A percentile compares a stretch with the other conserved stretches of the same genome.
phyloP scores from a whole-genome alignment of 2,888 invertebrate genomes.

The Apamea sordens region DNA sequence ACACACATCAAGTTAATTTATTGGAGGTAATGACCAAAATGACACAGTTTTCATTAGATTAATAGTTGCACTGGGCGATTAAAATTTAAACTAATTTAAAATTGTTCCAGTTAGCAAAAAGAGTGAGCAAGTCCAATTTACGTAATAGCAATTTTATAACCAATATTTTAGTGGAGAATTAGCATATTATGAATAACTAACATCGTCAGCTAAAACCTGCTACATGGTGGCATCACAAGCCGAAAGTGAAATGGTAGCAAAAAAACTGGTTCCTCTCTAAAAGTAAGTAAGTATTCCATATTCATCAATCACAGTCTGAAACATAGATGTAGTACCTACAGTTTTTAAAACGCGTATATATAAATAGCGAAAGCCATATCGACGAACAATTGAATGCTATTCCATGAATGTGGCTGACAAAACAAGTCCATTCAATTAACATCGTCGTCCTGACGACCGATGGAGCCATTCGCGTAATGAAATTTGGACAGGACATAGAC shows the following conservation, averaged over 20 bases:
- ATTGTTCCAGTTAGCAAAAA: conserved; percentile 31
- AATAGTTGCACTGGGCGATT: conserved; percentile 49
- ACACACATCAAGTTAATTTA: conserved; percentile 49
- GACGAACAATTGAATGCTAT: conserved; percentile 66
- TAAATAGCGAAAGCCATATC: conserved; percentile 42
- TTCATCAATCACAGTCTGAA: conserved; percentile 3
- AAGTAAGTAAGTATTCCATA: background rate
- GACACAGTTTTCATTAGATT: conserved; percentile 60
- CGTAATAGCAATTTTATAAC: conserved; percentile 18
- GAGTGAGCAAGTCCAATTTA: conserved; percentile 27
- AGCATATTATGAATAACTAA: conserved; percentile 17
- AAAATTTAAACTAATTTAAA: conserved; percentile 41
- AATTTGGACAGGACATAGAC: conserved; percentile 69
- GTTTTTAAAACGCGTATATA: conserved; percentile 1
- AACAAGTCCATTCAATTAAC: conserved; percentile 83
- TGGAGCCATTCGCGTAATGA: conserved; percentile 80
- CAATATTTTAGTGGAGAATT: conserved; percentile 31
- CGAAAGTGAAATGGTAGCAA: background rate
- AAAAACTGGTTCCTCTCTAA: background rate
- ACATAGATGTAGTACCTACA: background rate
- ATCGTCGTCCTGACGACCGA: conserved; percentile 72
- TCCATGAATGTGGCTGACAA: conserved; percentile 76
- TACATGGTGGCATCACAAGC: background rate
- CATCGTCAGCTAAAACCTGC: background rate
- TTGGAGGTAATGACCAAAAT: conserved; percentile 48